Percentiles rank a stretch among this genome's conserved stretches.
These are phyloP conservation scores for Propsilocerus akamusi DNA, from an alignment of 1,140 invertebrate species.

Conservation along the genomic window DNA sequence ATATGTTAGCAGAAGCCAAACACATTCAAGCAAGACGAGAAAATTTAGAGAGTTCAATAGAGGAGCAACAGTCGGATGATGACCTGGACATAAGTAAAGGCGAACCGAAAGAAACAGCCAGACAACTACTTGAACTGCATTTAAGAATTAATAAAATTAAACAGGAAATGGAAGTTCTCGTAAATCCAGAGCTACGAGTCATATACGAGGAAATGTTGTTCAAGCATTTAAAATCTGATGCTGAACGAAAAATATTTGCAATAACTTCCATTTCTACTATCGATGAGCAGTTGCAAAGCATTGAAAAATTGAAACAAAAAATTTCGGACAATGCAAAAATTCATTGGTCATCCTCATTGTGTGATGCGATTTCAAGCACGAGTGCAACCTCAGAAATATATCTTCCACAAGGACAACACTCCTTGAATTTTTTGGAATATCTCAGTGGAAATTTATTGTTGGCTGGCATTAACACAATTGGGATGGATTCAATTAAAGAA, in stretches of 20 bases:
- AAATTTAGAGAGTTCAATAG: slow-evolving; percentile 23
- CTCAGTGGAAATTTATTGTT: slow-evolving; percentile 16
- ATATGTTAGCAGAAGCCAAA: slow-evolving; percentile 30
- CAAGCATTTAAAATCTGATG: slow-evolving; percentile 13
- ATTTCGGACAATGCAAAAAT: slow-evolving; percentile 20
- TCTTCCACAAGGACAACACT: slow-evolving; percentile 15
- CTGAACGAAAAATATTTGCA: slow-evolving; percentile 22
- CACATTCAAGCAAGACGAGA: slow-evolving; percentile 30
- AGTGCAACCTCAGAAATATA: slow-evolving; percentile 16
- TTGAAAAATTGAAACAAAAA: slow-evolving; percentile 23
- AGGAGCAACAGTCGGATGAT: slow-evolving; percentile 23
- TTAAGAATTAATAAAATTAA: slow-evolving; percentile 35
- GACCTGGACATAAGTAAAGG: slow-evolving; percentile 13
- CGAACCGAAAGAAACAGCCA: slow-evolving; percentile 15
- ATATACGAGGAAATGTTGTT: slow-evolving; percentile 15
- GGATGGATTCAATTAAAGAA: neutral
- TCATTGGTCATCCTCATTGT: slow-evolving; percentile 21
- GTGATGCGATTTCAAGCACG: slow-evolving; percentile 26
- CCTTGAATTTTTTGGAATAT: slow-evolving; percentile 18
- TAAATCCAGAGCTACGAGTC: slow-evolving; percentile 35
- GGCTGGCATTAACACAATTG: slow-evolving; percentile 5
- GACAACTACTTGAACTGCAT: slow-evolving; percentile 32
- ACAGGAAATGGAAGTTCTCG: slow-evolving; percentile 36
- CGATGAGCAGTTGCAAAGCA: slow-evolving; percentile 24
- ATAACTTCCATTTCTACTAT: slow-evolving; percentile 28